Conservation (phyloP, 2,113 vertebrate genomes). For the Electrona antarctica region DNA sequence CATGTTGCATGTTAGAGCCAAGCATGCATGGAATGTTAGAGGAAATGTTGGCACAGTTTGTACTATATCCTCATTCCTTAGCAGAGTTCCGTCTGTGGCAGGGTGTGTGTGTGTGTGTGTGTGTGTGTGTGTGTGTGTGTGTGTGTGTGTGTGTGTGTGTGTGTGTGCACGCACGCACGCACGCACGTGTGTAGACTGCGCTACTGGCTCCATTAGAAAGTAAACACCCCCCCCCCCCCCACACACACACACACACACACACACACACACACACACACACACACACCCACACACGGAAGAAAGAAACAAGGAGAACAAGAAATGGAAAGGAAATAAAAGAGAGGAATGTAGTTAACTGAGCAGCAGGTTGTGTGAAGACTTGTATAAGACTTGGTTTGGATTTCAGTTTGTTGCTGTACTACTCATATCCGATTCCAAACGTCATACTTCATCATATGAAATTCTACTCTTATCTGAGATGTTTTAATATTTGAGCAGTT, state of each 20-base stretch:
- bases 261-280: too few species aligned
- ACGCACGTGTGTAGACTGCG: conserved; percentile 1
- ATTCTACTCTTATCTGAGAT: too few species aligned
- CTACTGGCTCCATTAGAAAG: conserved; percentile 12
- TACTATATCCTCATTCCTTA: conserved; percentile 56
- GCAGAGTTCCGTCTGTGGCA: not conserved
- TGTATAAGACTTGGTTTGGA: not conserved
- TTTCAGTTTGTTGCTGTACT: not conserved
- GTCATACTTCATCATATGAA: too few species aligned
- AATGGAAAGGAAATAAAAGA: not conserved
- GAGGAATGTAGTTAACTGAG: not conserved
- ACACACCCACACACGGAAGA: too few species aligned
- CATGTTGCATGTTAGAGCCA: not conserved
- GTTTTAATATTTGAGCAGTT: not conserved
- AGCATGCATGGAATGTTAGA: conserved; percentile 46
- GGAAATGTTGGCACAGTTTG: not conserved
- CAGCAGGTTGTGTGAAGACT: not conserved
- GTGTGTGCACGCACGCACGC: too few species aligned
- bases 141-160: not conserved
- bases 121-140: not conserved
- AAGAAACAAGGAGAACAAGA: not conserved
- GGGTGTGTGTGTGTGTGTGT: not conserved
- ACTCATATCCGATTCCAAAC: too few species aligned
- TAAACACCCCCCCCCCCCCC: conserved; percentile 4
- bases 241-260: not conserved